A percentile compares a stretch with the other conserved stretches of the same genome.
Evolutionary conservation across 2,797 vertebrate species (phyloP).

Genomic region (Rallus crepitans): DNA sequence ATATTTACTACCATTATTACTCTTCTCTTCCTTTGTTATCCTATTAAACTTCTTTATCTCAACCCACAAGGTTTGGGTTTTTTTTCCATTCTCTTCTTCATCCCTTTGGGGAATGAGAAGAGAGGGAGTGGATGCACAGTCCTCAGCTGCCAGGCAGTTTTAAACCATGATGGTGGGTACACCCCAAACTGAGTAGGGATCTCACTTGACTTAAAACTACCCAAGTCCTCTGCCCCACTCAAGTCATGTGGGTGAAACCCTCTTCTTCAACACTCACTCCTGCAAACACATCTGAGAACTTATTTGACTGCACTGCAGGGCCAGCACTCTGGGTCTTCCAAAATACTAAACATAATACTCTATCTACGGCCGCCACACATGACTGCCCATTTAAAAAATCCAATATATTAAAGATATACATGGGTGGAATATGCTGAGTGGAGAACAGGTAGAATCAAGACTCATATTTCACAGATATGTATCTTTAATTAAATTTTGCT

Average conservation of each 20-base stretch:
- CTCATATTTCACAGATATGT: conserved; percentile 11
- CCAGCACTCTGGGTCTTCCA: background rate
- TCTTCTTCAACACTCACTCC: background rate
- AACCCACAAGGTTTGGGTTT: too few species aligned
- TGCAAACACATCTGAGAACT: background rate
- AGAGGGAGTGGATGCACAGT: too few species aligned
- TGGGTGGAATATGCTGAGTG: background rate
- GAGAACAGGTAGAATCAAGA: background rate
- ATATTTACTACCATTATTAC: background rate
- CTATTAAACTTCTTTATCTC: too few species aligned
- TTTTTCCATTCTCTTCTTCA: too few species aligned
- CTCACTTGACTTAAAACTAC: background rate
- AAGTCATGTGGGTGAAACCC: background rate
- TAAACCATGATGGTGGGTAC: too few species aligned
- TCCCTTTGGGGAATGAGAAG: too few species aligned
- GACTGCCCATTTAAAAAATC: background rate
- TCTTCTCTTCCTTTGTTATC: too few species aligned
- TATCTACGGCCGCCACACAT: background rate
- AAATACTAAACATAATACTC: background rate
- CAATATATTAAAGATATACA: conserved; percentile 4
- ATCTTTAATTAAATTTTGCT: conserved; percentile 57
- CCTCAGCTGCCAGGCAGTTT: too few species aligned
- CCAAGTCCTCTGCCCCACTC: background rate
- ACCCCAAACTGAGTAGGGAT: background rate
- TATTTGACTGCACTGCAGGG: background rate